phyloP scores from a whole-genome alignment of 2,113 vertebrate species.

The Edolisoma coerulescens region DNA sequence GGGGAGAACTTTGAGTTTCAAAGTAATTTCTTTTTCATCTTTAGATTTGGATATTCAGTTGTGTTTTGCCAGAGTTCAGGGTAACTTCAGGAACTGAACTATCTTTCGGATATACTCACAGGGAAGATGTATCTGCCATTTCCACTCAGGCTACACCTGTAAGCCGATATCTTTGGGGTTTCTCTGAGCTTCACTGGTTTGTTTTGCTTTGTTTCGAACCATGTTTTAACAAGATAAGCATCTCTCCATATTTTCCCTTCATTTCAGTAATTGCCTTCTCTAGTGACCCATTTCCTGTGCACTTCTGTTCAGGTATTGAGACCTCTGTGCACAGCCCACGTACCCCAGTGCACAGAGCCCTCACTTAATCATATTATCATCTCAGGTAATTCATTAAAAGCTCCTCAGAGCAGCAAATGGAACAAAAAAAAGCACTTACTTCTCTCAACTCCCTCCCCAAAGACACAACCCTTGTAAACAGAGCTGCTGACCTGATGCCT shows the following conservation, averaged over 20 bases:
- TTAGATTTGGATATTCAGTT: neutral
- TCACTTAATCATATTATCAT: neutral
- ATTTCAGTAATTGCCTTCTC: constrained; percentile 30
- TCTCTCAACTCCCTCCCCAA: neutral
- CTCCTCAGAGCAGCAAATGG: neutral
- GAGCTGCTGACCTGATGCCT: neutral
- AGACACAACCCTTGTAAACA: neutral
- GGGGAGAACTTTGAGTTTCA: neutral
- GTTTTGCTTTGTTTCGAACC: constrained; percentile 31
- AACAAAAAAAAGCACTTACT: neutral
- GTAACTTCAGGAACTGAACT: neutral
- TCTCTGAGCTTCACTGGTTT: neutral
- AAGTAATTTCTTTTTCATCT: neutral
- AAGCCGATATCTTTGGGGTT: neutral
- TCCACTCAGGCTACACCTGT: neutral
- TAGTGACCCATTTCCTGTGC: constrained; percentile 9
- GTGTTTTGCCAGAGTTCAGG: neutral
- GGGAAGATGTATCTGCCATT: neutral
- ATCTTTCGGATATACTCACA: neutral
- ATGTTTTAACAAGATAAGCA: constrained; percentile 33
- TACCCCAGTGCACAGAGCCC: neutral
- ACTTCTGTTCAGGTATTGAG: neutral
- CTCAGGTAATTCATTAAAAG: neutral
- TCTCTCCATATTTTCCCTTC: constrained; percentile 4
- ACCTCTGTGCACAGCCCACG: neutral